These are phyloP conservation scores for Plecotus auritus DNA, from an alignment of 2,113 vertebrate species.

Conservation along the genomic window DNA sequence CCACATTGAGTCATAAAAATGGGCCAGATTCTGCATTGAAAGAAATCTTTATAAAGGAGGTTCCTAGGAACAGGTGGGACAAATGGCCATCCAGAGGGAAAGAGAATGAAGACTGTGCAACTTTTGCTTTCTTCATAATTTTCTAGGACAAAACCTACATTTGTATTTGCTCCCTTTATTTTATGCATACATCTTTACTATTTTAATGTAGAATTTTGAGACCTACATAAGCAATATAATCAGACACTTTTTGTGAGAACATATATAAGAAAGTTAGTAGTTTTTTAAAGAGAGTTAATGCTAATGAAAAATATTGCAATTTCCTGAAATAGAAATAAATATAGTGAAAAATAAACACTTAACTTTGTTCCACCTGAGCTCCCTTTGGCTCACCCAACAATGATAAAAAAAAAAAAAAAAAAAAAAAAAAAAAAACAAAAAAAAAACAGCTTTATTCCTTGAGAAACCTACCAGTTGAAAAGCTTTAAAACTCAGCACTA, in stretches of 20 bases:
- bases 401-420: too few species aligned
- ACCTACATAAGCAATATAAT: neutral
- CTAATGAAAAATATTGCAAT: neutral
- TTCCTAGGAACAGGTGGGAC: neutral
- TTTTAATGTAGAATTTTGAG: neutral
- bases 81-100: too few species aligned
- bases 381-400: neutral
- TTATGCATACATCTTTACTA: neutral
- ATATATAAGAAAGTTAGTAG: neutral
- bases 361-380: neutral
- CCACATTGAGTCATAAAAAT: neutral
- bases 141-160: neutral
- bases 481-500: neutral
- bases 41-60: neutral
- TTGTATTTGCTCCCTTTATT: neutral
- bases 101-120: rapidly evolving
- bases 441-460: neutral
- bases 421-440: too few species aligned
- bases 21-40: neutral
- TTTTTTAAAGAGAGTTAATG: neutral
- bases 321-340: neutral
- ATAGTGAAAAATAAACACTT: neutral
- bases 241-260: neutral
- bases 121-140: neutral
- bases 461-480: neutral